Conservation (phyloP, 2,888 invertebrate genomes). For the Acrobeloides nanus region DNA sequence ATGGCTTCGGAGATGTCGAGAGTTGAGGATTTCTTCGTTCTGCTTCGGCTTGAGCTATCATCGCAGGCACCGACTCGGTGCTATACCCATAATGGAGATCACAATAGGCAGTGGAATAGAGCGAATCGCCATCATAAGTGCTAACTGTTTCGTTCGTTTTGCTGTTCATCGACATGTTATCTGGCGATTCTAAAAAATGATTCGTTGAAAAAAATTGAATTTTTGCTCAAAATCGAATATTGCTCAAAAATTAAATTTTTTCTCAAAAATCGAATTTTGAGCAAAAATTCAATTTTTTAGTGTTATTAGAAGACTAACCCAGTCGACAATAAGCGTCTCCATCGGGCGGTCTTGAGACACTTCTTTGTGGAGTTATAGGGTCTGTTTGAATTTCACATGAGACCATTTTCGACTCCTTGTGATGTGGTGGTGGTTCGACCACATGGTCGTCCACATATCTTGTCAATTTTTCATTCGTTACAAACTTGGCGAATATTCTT, state of each 20-base stretch:
- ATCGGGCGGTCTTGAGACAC: not conserved
- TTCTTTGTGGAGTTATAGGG: constrained; percentile 12
- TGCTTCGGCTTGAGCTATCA: too few species aligned
- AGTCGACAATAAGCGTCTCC: constrained; percentile 9
- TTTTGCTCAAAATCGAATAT: not conserved
- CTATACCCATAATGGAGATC: constrained; percentile 34
- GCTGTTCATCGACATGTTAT: constrained; percentile 20
- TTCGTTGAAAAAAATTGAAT: not conserved
- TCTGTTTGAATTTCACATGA: constrained; percentile 21
- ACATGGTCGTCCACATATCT: constrained; percentile 31
- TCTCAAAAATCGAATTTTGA: not conserved
- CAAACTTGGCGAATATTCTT: constrained; percentile 30
- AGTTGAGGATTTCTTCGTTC: too few species aligned
- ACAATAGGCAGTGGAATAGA: constrained; percentile 42
- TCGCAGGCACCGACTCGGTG: constrained; percentile 26
- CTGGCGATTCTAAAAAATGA: constrained; percentile 19
- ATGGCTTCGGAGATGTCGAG: too few species aligned
- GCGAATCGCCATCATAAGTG: constrained; percentile 39
- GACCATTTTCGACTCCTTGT: constrained; percentile 26
- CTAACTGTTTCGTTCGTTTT: constrained; percentile 15
- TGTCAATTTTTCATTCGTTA: constrained; percentile 30
- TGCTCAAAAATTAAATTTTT: not conserved
- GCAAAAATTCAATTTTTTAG: not conserved
- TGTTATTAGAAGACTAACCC: not conserved
- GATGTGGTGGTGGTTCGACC: constrained; percentile 17